Evolutionary conservation across 1,140 invertebrate species (phyloP), one percentile per base, ranked within the genome.

Genomic region (Spodoptera frugiperda): DNA sequence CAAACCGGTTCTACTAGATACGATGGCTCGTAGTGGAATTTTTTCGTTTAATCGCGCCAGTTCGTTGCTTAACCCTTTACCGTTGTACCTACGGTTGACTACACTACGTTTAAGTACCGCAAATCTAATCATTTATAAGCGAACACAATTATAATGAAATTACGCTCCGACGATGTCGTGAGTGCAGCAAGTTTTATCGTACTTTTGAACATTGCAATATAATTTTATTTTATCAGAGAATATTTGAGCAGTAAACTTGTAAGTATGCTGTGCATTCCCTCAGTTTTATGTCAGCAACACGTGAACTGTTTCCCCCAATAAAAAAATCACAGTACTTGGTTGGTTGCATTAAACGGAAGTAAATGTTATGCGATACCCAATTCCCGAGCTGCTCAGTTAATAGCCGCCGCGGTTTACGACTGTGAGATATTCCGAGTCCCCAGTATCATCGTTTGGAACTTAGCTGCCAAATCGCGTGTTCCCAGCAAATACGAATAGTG

Each of bases 21-120:
- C 74, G 80, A 87, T 87, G 84, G 80, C 82, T 86, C 78, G 82
- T 84, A 81, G 80, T 89, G 88, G 88, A 91, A 89, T 89, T 88
- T 89, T 90, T 89, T 84, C 77, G 77, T 71, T 74, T 49, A 65
- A 78, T 74, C 25, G 30, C 51, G 55, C 48, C 59, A 12, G 21
- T 30, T 51, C 48, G 30, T 75, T 75, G 49, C 57, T 63, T 51
- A 74, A 74, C 57, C 72, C 57, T 75, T 65, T 75, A 75, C 57
- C 71, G 71, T 73, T 73, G 53, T 55, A 57, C 15, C 3, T 57
- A 15, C 68, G 49, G 33, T 44, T 33, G 33, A 46, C 53, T 57
- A 72, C 39, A 55, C 39, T 30, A 48, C 54, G 33, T 39, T 14
- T 6, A n/a, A 46, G 14, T 51, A 70, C 21, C 15, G 46, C 67